A percentile compares a stretch with the other conserved stretches of the same genome.
Evolutionary conservation across 2,888 invertebrate species (phyloP).

Genomic region (Xiphydria camelus): DNA sequence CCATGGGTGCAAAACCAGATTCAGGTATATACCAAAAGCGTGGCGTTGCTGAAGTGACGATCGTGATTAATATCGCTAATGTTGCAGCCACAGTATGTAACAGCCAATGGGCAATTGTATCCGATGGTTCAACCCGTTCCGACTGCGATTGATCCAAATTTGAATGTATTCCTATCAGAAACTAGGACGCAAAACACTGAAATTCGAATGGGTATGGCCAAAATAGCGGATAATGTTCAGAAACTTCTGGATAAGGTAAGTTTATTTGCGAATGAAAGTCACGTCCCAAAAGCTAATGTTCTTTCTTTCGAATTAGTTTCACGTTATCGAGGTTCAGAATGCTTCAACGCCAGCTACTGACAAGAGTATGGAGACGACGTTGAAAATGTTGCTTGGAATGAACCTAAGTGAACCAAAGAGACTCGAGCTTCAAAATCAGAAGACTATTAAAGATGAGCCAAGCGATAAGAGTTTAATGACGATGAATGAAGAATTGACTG

Average conservation of each 20-base stretch:
- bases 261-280: neutral
- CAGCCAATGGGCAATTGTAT: constrained; percentile 43
- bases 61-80: neutral
- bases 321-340: constrained; percentile 46
- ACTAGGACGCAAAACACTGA: constrained; percentile 69
- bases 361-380: constrained; percentile 34
- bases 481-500: neutral
- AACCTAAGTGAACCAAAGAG: constrained; percentile 24
- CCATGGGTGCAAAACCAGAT: constrained; percentile 29
- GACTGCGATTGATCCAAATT: constrained; percentile 54
- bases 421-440: neutral
- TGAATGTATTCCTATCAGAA: constrained; percentile 65
- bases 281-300: constrained; percentile 10
- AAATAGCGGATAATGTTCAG: constrained; percentile 68
- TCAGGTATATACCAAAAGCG: constrained; percentile 24
- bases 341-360: constrained; percentile 38
- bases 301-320: constrained; percentile 40
- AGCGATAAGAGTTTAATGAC: neutral
- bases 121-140: constrained; percentile 36
- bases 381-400: constrained; percentile 39
- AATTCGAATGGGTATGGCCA: constrained; percentile 67
- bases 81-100: constrained; percentile 38
- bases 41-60: neutral
- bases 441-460: neutral
- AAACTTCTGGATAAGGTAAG: constrained; percentile 61